Evolutionary conservation across 2,888 invertebrate genomes (phyloP), one percentile per base, ranked within the genome.

Genomic region (Drosophila imparisetae): DNA sequence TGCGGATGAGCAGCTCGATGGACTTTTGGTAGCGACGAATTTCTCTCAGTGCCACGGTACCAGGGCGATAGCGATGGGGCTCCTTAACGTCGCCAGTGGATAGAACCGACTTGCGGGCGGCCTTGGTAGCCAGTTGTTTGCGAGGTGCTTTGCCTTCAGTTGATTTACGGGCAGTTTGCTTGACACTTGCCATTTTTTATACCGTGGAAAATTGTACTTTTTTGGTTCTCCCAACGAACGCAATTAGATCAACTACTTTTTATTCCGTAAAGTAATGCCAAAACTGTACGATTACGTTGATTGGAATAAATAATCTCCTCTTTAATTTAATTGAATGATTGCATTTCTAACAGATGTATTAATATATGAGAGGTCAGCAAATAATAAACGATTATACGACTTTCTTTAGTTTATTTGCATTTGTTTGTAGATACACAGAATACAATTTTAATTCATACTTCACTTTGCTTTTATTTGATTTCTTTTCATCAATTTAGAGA

Each of bases 21-120:
- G 97, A 97, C 93, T 98, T 98, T 93, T 98, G 98, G 94, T 98
- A 98, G 94, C 98, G 96, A 94, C 98, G 95, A 93, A 98, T 98
- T 95, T 98, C 98, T 94, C 98, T 95, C 90, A 98, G 96, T 76
- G 98, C 98, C 82, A 98, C 98, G 36, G 98, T 98, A 94, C 98
- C 98, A 77, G 98, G 98, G 93, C 98, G 96, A 93, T 98, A 98
- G 95, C 98, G 96, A 96, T 98, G 98, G 78, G 98, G 98, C 93
- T 98, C 98, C 95, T 98, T 98, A 1, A 98, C 98, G 80, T 98
- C 98, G 81, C 98, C 98, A 81, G 98, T 98, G 79, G 98, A 97
- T 40, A 98, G 98, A 21, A 98, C 98, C 72, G 97, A 97, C 93
- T 98, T 98, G 93, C 98, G 96, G 48, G 98, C 98, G 36, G 98